phyloP scores from a whole-genome alignment of 2,113 vertebrate species.

The Dasypus novemcinctus region DNA sequence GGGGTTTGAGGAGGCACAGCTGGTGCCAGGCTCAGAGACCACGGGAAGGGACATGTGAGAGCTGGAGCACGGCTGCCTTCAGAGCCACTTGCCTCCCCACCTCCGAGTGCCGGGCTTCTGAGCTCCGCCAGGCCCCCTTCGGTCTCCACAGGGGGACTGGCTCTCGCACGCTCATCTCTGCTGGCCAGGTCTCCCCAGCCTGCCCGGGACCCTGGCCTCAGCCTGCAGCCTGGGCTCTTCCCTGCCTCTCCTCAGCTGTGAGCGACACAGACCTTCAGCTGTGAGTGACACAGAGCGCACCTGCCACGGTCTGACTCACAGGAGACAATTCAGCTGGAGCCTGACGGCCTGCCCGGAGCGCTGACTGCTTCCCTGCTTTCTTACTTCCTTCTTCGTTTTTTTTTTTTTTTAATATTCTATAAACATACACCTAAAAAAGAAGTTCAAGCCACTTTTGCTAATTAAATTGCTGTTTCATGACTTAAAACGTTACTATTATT shows the following conservation, averaged over 20 bases:
- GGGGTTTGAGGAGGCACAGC: background rate
- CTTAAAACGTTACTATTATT: conserved; percentile 35
- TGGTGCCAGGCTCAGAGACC: background rate
- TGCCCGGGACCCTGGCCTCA: background rate
- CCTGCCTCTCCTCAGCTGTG: background rate
- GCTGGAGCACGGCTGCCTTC: background rate
- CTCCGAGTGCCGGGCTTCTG: no score
- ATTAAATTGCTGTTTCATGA: conserved; percentile 30
- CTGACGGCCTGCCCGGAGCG: background rate
- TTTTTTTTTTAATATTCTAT: background rate
- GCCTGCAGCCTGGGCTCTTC: background rate
- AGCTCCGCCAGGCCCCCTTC: background rate
- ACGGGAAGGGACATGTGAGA: background rate
- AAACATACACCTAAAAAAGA: background rate
- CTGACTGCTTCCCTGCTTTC: background rate
- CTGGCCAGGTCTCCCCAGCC: background rate
- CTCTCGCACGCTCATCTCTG: background rate
- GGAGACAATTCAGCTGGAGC: background rate
- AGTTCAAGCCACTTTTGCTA: background rate
- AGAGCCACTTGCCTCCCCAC: background rate
- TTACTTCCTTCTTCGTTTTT: background rate
- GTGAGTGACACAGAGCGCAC: background rate
- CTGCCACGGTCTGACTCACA: background rate
- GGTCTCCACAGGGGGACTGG: background rate
- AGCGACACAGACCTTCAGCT: background rate